A percentile compares a stretch with the other conserved stretches of the same genome.
Conservation (phyloP, 2,113 vertebrate species). For the Ochotona princeps region DNA sequence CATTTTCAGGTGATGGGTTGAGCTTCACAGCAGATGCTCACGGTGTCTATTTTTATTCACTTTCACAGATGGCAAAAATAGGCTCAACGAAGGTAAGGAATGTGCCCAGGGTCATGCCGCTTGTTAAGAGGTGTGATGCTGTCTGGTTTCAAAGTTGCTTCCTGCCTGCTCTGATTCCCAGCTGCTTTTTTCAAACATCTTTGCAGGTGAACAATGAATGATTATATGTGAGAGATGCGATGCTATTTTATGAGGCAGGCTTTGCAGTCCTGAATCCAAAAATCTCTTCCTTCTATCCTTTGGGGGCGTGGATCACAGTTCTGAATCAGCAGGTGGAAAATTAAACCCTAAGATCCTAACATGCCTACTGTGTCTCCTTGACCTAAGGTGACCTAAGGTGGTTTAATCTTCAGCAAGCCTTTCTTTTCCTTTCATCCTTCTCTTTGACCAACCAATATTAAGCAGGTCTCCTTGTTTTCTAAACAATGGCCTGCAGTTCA, state of each 20-base stretch:
- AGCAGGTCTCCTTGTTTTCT: background rate
- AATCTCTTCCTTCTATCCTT: conserved; percentile 15
- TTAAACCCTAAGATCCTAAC: background rate
- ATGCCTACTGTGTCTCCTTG: conserved; percentile 6
- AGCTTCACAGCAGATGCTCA: background rate
- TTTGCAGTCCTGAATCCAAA: conserved; percentile 54
- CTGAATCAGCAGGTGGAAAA: conserved; percentile 47
- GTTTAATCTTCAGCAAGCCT: background rate
- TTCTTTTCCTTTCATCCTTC: background rate
- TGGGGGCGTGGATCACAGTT: background rate
- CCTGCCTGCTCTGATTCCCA: conserved; percentile 34
- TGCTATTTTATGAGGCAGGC: conserved; percentile 46
- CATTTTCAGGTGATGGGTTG: conserved; percentile 8
- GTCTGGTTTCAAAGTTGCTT: conserved; percentile 55
- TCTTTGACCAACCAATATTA: background rate
- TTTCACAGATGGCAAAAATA: conserved; percentile 47
- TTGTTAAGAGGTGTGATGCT: conserved; percentile 49
- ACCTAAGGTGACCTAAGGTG: background rate
- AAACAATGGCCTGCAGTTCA: background rate
- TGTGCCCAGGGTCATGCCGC: conserved; percentile 43
- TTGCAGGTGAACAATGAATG: conserved; percentile 58
- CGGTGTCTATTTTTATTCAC: conserved; percentile 61
- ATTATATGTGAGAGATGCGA: conserved; percentile 3
- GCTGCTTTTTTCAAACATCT: conserved; percentile 54
- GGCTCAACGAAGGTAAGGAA: conserved; percentile 29